Base-by-base conservation (phyloP, 2,797 vertebrate genomes). In the Cirrhinus mrigala region DNA sequence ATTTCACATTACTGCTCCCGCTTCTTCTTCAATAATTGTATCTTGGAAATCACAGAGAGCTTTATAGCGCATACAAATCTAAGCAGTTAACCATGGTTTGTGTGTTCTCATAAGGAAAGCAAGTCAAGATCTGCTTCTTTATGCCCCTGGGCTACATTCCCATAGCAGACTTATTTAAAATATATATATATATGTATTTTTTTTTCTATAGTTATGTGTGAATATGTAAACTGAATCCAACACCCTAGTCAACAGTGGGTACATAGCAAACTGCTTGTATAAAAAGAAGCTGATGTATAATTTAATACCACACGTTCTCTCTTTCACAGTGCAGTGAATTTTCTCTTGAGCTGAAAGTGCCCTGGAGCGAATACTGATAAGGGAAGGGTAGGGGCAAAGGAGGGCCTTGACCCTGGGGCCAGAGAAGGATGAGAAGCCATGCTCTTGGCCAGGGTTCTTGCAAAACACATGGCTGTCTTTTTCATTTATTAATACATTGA, bases 401-500 rank as follows among this genome's bases (percentile, higher is more conserved):
- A 60, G 33, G 74, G 69, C 82, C 78, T n/a, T 75, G 84, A 79
- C 68, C 68, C 78, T 56, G 4, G 29, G 71, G 68, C 54, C 50
- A 68, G 58, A 62, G n/a, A 15, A 48, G 18, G 54, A 64, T 33
- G 11, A 62, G 71, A 56, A 78, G 18, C 50, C 70, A 71, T 79
- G 70, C 64, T 87, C 87, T 76, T 10, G 77, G 82, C 77, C 83
- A 58, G 58, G 62, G 68, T 76, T 79, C 82, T 77, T 50, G 22
- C 20, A 82, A 70, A 81, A 50, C 81, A 54, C 71, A 84, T 70
- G 70, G 33, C 80, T 68, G 78, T 70, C 82, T 37, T 74, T 69
- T 75, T 85, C 83, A 84, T 81, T 82, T 87, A 86, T 88, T 82
- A 66, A 90, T 82, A 62, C 6, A 27, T 56, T 82, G 84, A 66